phyloP scores from a whole-genome alignment of 2,797 vertebrate species.

The Danio aesculapii region DNA sequence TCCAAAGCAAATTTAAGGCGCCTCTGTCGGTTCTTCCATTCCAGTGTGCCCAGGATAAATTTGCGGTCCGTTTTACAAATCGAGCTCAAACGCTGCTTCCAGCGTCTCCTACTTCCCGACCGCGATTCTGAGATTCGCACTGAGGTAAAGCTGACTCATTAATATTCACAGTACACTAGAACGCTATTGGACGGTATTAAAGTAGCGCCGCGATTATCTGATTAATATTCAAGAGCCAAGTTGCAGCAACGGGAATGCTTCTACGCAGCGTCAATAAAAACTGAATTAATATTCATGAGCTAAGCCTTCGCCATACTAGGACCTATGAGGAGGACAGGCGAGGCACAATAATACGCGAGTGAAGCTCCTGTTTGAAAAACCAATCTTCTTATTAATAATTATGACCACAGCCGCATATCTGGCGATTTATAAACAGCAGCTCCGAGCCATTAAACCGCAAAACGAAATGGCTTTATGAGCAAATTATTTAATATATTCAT shows the following conservation, averaged over 20 bases:
- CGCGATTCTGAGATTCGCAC: background rate
- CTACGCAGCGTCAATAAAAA: background rate
- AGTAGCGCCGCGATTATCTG: background rate
- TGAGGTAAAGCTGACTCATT: background rate
- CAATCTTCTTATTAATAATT: background rate
- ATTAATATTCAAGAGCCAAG: background rate
- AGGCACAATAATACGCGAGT: background rate
- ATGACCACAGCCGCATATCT: background rate
- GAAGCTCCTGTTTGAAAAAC: background rate
- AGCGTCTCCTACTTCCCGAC: slow-evolving; percentile 13
- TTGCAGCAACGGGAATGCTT: background rate
- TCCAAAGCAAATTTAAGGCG: background rate
- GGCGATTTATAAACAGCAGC: background rate
- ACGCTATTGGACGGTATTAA: background rate
- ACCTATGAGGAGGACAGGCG: too few relatives aligned
- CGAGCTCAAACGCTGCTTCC: background rate
- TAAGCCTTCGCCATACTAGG: slow-evolving; percentile 6
- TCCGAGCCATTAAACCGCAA: background rate
- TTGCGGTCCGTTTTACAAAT: background rate
- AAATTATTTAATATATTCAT: background rate
- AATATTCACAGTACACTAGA: slow-evolving; percentile 9
- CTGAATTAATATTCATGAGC: slow-evolving; percentile 7
- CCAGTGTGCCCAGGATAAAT: background rate
- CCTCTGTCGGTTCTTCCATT: slow-evolving; percentile 19
- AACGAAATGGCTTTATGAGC: background rate